Base-by-base conservation (phyloP, 2,888 invertebrate genomes). In the Caenorhabditis sp. region DNA sequence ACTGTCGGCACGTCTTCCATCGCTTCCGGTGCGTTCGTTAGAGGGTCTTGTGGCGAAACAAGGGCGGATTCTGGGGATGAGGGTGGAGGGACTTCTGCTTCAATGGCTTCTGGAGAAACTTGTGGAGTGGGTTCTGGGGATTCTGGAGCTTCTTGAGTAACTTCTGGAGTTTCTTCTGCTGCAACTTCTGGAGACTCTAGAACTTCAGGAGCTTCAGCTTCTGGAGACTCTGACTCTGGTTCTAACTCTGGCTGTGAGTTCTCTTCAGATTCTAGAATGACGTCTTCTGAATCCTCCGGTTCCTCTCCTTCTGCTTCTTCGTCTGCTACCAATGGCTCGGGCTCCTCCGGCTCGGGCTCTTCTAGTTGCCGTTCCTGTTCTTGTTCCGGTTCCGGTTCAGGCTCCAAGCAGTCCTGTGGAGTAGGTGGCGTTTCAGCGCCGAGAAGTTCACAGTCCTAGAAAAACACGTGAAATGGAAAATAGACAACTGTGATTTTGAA, bases 1-100 rank as follows among this genome's bases (percentile, higher is more conserved):
- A 24, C 26, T 0, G 74, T 37, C n/a, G 53, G 44, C 9, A 61
- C 65, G 13, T 71, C 78, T n/a, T 78, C 77, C 77, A 78, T 78
- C 5, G 50, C 40, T 37, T 53, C 40, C 9, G 71, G 22, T 11
- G 32, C 55, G 20, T 53, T 28, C 13, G 71, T 55, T 22, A 22
- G 55, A 3, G 44, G 18, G 1, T 32, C 15, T 37, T 28, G 32
- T 32, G 32, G n/a, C n/a, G n/a, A n/a, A n/a, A n/a, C n/a, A n/a
- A n/a, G n/a, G n/a, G n/a, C n/a, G 32, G 32, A 9, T 32, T 4
- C 5, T 32, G 32, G 32, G 32, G 9, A 32, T 32, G 4, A 35
- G 37, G 51, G 8, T 35, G 13, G 6, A 37, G 35, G 40, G 20
- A 3, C 24, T 53, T 65, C 65, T 37, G 37, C 26, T 56, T 56